These are phyloP conservation scores for Nomada lathburiana DNA, from an alignment of 2,888 invertebrate genomes.

Conservation along the genomic window DNA sequence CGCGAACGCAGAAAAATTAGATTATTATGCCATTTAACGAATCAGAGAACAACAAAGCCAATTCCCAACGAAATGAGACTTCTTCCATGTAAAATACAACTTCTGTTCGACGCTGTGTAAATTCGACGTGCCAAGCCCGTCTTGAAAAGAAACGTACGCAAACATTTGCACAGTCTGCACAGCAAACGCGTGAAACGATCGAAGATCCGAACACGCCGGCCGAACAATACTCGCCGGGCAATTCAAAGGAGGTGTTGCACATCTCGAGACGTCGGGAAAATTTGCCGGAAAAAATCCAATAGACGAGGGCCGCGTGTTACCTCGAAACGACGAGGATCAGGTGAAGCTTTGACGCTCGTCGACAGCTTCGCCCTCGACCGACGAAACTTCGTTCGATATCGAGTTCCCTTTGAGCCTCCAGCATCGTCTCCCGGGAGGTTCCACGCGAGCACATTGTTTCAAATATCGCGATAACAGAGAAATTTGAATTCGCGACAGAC, in stretches of 20 bases:
- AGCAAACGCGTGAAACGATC: constrained; percentile 15
- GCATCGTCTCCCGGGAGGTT: constrained; percentile 43
- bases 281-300: constrained; percentile 32
- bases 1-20: too few relatives aligned
- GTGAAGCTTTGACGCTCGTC: constrained; percentile 45
- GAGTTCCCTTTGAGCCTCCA: constrained; percentile 46
- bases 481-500: constrained; percentile 63
- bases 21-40: too few relatives aligned
- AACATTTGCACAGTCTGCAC: too few relatives aligned
- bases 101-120: too few relatives aligned
- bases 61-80: too few relatives aligned
- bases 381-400: constrained; percentile 31
- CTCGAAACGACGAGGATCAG: constrained; percentile 32
- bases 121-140: too few relatives aligned
- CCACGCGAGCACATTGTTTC: constrained; percentile 53
- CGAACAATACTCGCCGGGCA: background rate
- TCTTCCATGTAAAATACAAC: too few relatives aligned
- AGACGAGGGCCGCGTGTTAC: constrained; percentile 26
- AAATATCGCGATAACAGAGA: constrained; percentile 42
- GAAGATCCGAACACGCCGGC: too few relatives aligned
- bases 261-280: background rate
- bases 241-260: background rate
- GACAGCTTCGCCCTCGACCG: constrained; percentile 8
- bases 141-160: too few relatives aligned
- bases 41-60: too few relatives aligned